Conservation (phyloP, 2,113 vertebrate genomes). For the Lamprotornis superbus region DNA sequence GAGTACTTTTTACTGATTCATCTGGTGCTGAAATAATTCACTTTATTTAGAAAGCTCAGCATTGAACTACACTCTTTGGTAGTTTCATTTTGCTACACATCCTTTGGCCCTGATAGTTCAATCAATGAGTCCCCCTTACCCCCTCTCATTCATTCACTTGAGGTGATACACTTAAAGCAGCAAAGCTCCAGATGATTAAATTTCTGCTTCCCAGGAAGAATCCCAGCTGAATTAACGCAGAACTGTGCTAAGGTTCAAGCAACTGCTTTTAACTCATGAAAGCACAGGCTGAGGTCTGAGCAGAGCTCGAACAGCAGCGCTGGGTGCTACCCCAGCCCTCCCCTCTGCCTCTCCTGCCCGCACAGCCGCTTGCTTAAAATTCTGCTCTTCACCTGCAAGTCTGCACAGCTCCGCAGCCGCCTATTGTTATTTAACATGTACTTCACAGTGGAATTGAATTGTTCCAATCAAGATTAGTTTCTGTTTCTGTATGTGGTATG, state of each 20-base stretch:
- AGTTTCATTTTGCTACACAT: background rate
- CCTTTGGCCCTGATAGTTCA: background rate
- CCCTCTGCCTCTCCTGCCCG: background rate
- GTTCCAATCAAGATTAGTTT: constrained; percentile 26
- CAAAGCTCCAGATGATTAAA: background rate
- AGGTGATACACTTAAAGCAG: background rate
- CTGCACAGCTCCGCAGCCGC: constrained; percentile 26
- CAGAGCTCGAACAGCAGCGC: background rate
- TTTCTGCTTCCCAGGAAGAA: background rate
- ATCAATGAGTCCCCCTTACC: background rate
- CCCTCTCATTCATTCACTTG: rapidly evolving
- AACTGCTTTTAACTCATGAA: background rate
- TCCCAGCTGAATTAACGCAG: background rate
- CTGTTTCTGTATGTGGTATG: background rate
- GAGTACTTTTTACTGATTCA: background rate
- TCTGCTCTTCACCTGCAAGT: constrained; percentile 49
- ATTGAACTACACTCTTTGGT: background rate
- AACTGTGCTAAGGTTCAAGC: background rate
- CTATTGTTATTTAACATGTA: constrained; percentile 30
- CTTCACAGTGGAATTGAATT: constrained; percentile 18
- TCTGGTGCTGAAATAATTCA: background rate
- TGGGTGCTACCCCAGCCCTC: background rate
- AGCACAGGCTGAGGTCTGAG: background rate
- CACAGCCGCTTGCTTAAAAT: constrained; percentile 14
- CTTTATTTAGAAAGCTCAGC: background rate